These are phyloP conservation scores for Anoura caudifer DNA, from an alignment of 2,113 vertebrate genomes.

Conservation along the genomic window DNA sequence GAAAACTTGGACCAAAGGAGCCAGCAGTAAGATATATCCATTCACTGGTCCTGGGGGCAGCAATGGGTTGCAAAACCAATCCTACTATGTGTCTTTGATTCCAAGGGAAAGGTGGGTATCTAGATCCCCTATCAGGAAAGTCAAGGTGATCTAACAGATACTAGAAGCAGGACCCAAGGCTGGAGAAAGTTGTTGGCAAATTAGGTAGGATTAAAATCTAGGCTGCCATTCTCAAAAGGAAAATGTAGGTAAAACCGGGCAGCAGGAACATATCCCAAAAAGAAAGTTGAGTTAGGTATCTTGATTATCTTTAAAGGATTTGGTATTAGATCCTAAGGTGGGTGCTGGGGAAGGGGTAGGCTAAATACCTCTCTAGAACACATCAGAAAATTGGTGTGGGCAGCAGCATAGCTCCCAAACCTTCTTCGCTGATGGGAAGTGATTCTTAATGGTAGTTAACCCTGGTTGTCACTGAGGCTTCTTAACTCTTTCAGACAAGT, in stretches of 20 bases:
- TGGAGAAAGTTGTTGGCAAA: not conserved
- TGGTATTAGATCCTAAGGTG: not conserved
- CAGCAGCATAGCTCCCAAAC: not conserved
- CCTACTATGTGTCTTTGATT: not conserved
- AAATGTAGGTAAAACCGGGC: not conserved
- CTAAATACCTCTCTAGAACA: not conserved
- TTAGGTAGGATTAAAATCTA: constrained; percentile 4
- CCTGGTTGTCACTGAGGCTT: not conserved
- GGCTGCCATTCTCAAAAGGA: not conserved
- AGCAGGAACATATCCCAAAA: not conserved
- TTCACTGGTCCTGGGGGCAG: not conserved
- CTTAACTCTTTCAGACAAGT: not conserved
- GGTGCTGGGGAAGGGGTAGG: not conserved
- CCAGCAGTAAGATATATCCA: not conserved
- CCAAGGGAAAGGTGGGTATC: not conserved
- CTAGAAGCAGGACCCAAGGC: not conserved
- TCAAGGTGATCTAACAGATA: not conserved
- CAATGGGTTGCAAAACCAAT: not conserved
- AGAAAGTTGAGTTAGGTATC: not conserved
- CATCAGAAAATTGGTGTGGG: not conserved
- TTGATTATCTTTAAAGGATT: not conserved
- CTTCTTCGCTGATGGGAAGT: not conserved
- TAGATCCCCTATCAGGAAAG: not conserved
- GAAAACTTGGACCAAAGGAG: not conserved
- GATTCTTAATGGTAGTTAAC: not conserved